These are phyloP conservation scores for Diarsia rubi DNA, from an alignment of 2,888 invertebrate species.

Conservation along the genomic window DNA sequence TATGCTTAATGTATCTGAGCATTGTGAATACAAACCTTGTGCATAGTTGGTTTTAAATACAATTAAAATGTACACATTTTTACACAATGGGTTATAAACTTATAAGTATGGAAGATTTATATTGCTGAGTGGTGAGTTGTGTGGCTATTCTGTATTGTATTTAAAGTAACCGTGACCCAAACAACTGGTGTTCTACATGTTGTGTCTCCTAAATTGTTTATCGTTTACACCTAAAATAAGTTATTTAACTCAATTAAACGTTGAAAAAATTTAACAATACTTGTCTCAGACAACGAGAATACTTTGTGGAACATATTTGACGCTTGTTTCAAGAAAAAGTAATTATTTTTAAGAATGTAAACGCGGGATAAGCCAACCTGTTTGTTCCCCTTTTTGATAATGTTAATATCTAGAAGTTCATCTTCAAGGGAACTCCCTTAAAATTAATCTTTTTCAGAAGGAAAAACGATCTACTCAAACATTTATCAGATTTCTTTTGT, in stretches of 20 bases:
- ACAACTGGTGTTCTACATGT: background rate
- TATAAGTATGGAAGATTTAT: conserved; percentile 14
- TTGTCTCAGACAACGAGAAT: background rate
- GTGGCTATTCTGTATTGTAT: background rate
- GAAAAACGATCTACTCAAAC: background rate
- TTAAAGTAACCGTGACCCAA: background rate
- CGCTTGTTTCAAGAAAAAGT: background rate
- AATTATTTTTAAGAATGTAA: background rate
- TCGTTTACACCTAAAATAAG: background rate
- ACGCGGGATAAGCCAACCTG: background rate
- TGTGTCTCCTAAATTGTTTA: background rate
- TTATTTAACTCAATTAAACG: background rate
- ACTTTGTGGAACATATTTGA: background rate
- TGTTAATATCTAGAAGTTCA: background rate
- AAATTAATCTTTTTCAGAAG: background rate
- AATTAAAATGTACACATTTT: conserved; percentile 27
- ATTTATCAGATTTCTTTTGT: background rate
- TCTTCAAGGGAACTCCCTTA: background rate
- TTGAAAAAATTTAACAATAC: background rate
- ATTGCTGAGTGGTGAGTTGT: background rate
- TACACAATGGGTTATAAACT: background rate
- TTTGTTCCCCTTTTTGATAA: background rate
- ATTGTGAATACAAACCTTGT: background rate
- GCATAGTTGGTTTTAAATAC: conserved; percentile 20
- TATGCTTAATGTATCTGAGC: background rate